Evolutionary conservation across 2,888 invertebrate species (phyloP).

Genomic region (Drosophila nr. medialis): DNA sequence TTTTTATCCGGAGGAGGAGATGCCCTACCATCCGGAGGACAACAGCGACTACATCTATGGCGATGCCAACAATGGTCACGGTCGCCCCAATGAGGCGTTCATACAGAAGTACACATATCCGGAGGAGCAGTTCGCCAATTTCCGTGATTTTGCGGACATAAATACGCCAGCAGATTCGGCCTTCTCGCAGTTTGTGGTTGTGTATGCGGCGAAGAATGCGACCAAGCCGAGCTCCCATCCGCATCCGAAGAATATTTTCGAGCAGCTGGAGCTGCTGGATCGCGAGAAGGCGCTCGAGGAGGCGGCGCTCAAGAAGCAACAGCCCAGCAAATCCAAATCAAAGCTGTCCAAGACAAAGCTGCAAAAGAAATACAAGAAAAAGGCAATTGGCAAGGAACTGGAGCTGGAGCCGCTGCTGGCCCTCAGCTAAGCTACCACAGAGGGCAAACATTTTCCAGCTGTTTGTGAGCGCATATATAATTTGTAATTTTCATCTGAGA

Average conservation of each 20-base stretch:
- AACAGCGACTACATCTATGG: slow-evolving; percentile 86
- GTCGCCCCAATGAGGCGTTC: slow-evolving; percentile 89
- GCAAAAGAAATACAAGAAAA: slow-evolving; percentile 86
- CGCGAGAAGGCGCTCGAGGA: slow-evolving; percentile 85
- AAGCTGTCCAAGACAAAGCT: slow-evolving; percentile 87
- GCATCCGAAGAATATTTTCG: slow-evolving; percentile 92
- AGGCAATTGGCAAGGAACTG: slow-evolving; percentile 81
- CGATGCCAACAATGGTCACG: slow-evolving; percentile 89
- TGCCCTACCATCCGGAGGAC: slow-evolving; percentile 86
- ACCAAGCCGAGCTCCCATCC: slow-evolving; percentile 85
- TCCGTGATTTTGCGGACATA: slow-evolving; percentile 95
- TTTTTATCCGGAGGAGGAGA: slow-evolving; percentile 91
- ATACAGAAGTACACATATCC: slow-evolving; percentile 88
- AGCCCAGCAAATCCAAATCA: slow-evolving; percentile 87
- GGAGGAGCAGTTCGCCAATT: slow-evolving; percentile 94
- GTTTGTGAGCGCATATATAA: background rate
- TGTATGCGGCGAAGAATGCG: slow-evolving; percentile 92
- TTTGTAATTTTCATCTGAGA: slow-evolving; percentile 24
- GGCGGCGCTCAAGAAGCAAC: slow-evolving; percentile 70
- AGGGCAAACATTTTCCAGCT: background rate
- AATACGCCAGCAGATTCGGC: slow-evolving; percentile 92
- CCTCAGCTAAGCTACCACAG: slow-evolving; percentile 79
- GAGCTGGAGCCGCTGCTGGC: slow-evolving; percentile 84
- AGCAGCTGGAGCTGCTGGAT: slow-evolving; percentile 91
- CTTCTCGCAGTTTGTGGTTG: slow-evolving; percentile 93